Conservation (phyloP, 2,888 invertebrate genomes). For the Athalia cordata region DNA sequence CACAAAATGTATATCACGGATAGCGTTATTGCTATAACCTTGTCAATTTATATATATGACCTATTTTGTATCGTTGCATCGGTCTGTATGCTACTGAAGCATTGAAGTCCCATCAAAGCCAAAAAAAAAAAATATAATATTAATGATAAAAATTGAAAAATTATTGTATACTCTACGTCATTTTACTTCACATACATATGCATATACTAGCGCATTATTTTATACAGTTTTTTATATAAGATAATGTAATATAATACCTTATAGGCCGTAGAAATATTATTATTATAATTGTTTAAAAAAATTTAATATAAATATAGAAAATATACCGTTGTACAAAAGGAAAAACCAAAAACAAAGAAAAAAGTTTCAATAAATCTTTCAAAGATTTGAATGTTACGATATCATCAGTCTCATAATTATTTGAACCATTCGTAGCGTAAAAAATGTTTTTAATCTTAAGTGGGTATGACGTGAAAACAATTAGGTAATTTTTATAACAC, state of each 20-base stretch:
- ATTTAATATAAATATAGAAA: constrained; percentile 38
- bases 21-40: constrained; percentile 35
- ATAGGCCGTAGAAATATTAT: constrained; percentile 29
- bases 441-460: neutral
- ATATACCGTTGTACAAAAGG: constrained; percentile 41
- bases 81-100: constrained; percentile 22
- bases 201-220: constrained; percentile 38
- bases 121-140: neutral
- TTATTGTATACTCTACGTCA: constrained; percentile 18
- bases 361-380: constrained; percentile 39
- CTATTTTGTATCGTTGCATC: constrained; percentile 42
- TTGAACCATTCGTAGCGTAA: neutral
- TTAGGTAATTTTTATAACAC: constrained; percentile 30
- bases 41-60: constrained; percentile 41
- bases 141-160: neutral
- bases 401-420: constrained; percentile 3
- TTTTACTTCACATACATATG: constrained; percentile 35
- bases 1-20: constrained; percentile 33
- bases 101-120: neutral
- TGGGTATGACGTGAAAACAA: neutral
- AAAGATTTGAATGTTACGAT: constrained; percentile 37
- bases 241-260: constrained; percentile 35
- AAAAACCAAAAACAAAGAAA: neutral
- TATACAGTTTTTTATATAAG: constrained; percentile 43
- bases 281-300: constrained; percentile 24